phyloP scores from a whole-genome alignment of 2,113 vertebrate species.

The Pandion haliaetus region DNA sequence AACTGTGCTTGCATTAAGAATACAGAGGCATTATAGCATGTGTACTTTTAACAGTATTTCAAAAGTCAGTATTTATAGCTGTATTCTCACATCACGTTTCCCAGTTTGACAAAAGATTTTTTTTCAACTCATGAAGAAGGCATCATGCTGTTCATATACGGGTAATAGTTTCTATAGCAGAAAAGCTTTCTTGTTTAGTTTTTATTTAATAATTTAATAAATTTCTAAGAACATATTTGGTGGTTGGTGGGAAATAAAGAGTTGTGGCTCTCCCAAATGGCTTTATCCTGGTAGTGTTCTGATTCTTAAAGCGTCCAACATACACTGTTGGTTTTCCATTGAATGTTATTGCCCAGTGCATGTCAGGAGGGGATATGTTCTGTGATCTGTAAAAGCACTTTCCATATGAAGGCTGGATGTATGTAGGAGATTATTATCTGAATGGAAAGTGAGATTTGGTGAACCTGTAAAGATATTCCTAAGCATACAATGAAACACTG shows the following conservation, averaged over 20 bases:
- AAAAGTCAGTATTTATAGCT: background rate
- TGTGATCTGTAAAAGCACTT: background rate
- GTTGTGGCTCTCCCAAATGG: background rate
- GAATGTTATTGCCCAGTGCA: background rate
- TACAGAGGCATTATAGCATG: background rate
- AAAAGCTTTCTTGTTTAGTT: background rate
- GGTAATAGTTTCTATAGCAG: background rate
- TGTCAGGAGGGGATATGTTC: background rate
- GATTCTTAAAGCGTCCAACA: background rate
- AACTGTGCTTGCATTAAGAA: background rate
- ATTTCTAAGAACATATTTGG: background rate
- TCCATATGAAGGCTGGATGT: background rate
- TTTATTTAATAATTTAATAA: background rate
- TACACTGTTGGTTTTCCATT: background rate
- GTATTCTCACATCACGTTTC: background rate
- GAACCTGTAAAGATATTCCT: background rate
- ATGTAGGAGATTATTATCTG: background rate
- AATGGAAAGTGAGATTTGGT: background rate
- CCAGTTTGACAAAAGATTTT: background rate
- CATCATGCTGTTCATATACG: fast-evolving
- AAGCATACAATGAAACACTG: background rate
- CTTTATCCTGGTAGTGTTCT: background rate
- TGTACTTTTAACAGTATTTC: background rate
- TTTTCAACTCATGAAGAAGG: background rate
- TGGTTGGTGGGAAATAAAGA: background rate